These are phyloP conservation scores for Sitta carolinensis DNA, from an alignment of 2,797 vertebrate genomes.

Conservation along the genomic window DNA sequence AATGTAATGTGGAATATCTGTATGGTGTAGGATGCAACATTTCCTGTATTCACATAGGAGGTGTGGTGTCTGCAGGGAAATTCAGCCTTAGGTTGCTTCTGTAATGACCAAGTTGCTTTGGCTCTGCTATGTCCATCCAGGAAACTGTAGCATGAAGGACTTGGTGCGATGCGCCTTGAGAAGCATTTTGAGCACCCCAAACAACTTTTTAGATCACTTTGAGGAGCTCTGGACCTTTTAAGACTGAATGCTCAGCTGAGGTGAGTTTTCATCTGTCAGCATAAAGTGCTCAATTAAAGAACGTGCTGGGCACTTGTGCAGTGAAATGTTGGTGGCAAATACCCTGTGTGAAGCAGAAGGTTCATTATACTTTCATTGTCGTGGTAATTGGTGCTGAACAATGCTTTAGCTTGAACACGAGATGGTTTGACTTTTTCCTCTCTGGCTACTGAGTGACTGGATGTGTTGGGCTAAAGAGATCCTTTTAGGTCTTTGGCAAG, in stretches of 20 bases:
- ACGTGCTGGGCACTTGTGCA: neutral
- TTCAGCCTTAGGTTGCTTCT: neutral
- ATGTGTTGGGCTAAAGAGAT: neutral
- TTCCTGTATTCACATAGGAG: neutral
- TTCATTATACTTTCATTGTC: neutral
- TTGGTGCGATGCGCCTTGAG: accelerated
- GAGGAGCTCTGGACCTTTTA: neutral
- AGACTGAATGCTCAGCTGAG: neutral
- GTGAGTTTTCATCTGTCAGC: neutral
- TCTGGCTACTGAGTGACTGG: neutral
- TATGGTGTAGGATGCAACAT: neutral
- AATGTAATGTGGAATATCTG: neutral
- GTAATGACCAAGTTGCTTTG: neutral
- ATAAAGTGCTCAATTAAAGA: neutral
- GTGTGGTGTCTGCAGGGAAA: neutral
- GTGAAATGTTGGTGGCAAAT: neutral
- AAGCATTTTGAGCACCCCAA: neutral
- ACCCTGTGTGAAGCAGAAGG: neutral
- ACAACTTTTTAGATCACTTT: neutral
- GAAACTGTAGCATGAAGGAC: neutral
- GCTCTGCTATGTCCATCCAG: neutral
- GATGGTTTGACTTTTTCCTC: neutral
- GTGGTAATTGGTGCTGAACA: neutral
- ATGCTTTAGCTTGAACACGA: neutral
- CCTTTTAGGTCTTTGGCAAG: neutral